These are phyloP conservation scores for Ornithoptera alexandrae DNA, from an alignment of 2,888 invertebrate species.

Conservation along the genomic window DNA sequence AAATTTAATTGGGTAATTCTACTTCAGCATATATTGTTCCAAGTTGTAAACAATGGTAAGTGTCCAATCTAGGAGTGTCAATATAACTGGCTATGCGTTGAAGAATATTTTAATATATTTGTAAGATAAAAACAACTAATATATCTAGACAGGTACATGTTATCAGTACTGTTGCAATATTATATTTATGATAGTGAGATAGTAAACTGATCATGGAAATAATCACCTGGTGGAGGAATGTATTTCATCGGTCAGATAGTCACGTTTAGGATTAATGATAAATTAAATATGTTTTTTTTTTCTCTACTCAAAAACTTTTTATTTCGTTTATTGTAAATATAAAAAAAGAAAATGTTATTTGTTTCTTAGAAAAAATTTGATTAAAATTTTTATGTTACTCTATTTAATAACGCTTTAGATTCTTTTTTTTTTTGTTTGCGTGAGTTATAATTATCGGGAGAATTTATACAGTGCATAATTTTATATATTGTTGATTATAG, in stretches of 20 bases:
- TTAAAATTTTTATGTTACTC: neutral
- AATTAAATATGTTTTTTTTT: neutral
- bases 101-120: slow-evolving; percentile 47
- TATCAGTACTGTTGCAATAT: slow-evolving; percentile 10
- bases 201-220: slow-evolving; percentile 1
- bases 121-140: slow-evolving; percentile 16
- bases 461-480: slow-evolving; percentile 27
- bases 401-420: neutral
- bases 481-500: slow-evolving; percentile 51
- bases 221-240: slow-evolving; percentile 13
- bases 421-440: neutral
- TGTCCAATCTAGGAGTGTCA: slow-evolving; percentile 65
- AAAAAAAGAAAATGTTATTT: neutral
- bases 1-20: slow-evolving; percentile 56
- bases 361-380: neutral
- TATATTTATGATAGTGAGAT: neutral
- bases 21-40: slow-evolving; percentile 51
- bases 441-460: slow-evolving; percentile 8
- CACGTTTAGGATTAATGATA: neutral
- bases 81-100: slow-evolving; percentile 64
- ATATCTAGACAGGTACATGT: slow-evolving; percentile 25
- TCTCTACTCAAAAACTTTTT: no score
- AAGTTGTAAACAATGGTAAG: slow-evolving; percentile 63
- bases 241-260: neutral
- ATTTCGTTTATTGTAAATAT: neutral